Percentiles rank a stretch among this genome's conserved stretches.
Evolutionary conservation across 2,797 vertebrate genomes (phyloP).

Genomic region (Sebastes matsubarae): DNA sequence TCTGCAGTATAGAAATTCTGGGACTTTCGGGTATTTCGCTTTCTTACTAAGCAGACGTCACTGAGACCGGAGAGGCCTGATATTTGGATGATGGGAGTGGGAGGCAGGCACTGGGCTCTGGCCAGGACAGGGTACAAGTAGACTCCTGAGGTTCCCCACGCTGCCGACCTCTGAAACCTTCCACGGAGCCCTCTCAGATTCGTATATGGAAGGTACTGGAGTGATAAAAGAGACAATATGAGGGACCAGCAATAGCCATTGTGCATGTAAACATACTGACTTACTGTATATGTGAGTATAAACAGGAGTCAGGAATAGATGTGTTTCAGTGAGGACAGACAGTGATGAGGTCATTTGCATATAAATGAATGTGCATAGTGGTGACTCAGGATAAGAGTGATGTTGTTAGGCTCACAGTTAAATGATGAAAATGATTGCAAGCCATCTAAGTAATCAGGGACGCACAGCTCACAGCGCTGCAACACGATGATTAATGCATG

Average conservation of each 20-base stretch:
- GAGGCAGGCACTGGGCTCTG: conserved; percentile 54
- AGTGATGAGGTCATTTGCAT: conserved; percentile 21
- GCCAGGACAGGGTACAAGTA: conserved; percentile 40
- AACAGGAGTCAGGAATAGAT: neutral
- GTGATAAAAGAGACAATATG: conserved; percentile 35
- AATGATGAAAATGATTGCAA: conserved; percentile 27
- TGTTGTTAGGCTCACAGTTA: conserved; percentile 16
- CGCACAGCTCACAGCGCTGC: neutral
- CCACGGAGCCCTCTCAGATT: conserved; percentile 84
- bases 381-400: conserved; percentile 8
- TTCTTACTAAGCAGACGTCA: conserved; percentile 9
- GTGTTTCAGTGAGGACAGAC: neutral
- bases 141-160: conserved; percentile 29
- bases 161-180: conserved; percentile 18
- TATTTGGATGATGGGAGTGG: neutral
- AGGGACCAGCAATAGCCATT: neutral
- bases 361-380: conserved; percentile 13
- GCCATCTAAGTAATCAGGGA: conserved; percentile 1
- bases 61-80: neutral
- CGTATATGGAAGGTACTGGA: conserved; percentile 97
- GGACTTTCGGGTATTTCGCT: conserved; percentile 16
- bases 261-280: neutral
- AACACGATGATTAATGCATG: neutral
- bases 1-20: conserved; percentile 27
- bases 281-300: neutral